Percentiles rank a stretch among this genome's conserved stretches.
These are phyloP conservation scores for Hemitrygon akajei DNA, from an alignment of 2,797 vertebrate species.

Conservation along the genomic window DNA sequence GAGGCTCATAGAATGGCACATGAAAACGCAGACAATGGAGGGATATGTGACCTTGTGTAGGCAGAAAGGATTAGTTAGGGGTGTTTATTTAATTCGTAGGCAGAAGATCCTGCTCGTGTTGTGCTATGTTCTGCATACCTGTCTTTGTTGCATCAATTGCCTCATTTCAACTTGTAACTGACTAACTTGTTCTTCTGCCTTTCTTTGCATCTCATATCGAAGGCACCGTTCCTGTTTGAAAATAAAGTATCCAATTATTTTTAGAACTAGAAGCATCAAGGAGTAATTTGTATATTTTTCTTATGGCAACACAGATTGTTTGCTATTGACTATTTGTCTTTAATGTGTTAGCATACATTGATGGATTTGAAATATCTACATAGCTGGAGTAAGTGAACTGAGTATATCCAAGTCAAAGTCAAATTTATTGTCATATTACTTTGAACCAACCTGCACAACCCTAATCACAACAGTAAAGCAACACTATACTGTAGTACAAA, in stretches of 20 bases:
- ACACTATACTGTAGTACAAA: too few species aligned
- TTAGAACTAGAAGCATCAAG: neutral
- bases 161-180: slow-evolving; percentile 42
- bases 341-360: neutral
- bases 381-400: neutral
- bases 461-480: too few species aligned
- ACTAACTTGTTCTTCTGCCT: slow-evolving; percentile 41
- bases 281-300: neutral
- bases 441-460: too few species aligned
- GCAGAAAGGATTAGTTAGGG: too few species aligned
- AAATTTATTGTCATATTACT: too few species aligned
- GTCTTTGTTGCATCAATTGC: slow-evolving; percentile 38
- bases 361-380: neutral
- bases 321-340: neutral
- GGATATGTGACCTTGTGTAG: too few species aligned
- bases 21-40: too few species aligned
- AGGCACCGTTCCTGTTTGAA: slow-evolving; percentile 41
- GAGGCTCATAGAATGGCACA: too few species aligned
- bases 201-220: slow-evolving; percentile 41
- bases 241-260: neutral
- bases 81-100: too few species aligned
- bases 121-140: slow-evolving; percentile 38
- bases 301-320: neutral
- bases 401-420: too few species aligned
- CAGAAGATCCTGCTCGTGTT: too few species aligned